These are phyloP conservation scores for Seladonia tumulorum DNA, from an alignment of 2,888 invertebrate species.

Conservation along the genomic window DNA sequence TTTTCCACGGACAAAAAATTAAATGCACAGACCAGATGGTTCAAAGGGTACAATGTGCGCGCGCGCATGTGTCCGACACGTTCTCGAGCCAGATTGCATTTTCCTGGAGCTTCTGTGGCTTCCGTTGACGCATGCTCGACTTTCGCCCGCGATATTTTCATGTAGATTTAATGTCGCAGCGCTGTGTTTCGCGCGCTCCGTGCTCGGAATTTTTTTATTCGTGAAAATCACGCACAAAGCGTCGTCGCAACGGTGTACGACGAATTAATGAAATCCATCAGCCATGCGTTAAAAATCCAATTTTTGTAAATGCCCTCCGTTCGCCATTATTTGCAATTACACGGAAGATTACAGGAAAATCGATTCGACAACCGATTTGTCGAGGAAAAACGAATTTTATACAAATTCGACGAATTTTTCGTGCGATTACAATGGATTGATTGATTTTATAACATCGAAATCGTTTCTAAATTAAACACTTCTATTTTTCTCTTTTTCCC, in stretches of 20 bases:
- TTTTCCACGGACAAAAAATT: neutral
- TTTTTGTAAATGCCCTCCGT: neutral
- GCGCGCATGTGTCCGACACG: neutral
- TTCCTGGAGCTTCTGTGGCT: neutral
- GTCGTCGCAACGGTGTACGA: too few species aligned
- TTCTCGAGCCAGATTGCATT: constrained; percentile 3
- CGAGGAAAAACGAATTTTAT: neutral
- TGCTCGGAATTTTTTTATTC: neutral
- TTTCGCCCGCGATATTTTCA: neutral
- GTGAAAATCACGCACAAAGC: neutral
- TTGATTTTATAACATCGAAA: too few species aligned
- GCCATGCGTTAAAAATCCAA: neutral
- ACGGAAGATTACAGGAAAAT: neutral
- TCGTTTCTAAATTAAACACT: neutral
- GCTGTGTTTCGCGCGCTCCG: neutral
- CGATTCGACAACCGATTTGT: neutral
- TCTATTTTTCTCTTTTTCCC: too few species aligned
- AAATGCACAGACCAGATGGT: neutral
- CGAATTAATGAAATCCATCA: neutral
- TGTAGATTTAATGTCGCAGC: neutral
- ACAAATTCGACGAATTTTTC: neutral
- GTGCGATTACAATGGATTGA: neutral
- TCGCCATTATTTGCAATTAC: neutral
- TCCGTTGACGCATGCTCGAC: neutral
- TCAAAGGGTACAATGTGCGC: neutral